Base-by-base conservation (phyloP, 2,797 vertebrate genomes). In the Picus viridis region DNA sequence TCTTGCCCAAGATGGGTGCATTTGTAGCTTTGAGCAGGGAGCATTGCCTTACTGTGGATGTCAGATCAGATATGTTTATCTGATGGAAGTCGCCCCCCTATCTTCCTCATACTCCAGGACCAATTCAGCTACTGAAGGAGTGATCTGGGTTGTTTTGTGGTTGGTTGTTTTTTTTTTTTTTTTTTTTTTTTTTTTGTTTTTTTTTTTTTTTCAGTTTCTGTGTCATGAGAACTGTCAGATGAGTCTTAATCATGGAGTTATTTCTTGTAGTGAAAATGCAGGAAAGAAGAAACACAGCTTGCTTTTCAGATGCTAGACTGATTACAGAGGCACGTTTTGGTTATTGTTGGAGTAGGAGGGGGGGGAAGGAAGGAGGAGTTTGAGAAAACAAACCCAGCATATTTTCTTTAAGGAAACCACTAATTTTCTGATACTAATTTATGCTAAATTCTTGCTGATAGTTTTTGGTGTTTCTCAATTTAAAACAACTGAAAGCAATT, bases 211-310 rank as follows among this genome's bases (percentile, higher is more conserved):
- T 8, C 72, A 84, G 45, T 56, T 70, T 92, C 61, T 84, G 58
- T 95, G 83, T 47, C 69, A 86, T 67, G 53, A 89, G 72, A 91
- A 75, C 36, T 91, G 91, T 91, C 82, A 95, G 72, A 89, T 93
- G 71, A 89, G 51, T 92, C 92, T 93, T 94, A 92, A 96, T 89
- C 90, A 83, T 80, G 74, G 83, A 95, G 88, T 91, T 95, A 88
- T 86, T 96, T 90, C 87, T 93, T 85, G 80, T 92, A 73, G 90
- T 45, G 67, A 86, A 88, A 86, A 43, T 41, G 45, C 75, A 86
- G 74, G 74, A 71, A 68, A 70, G 64, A 84, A 95, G 84, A 71
- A 95, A 71, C 86, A 10, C 41, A 82, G 64, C 80, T 94, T 64
- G 69, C 41, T 90, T 91, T 94, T 96, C 59, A 90, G 86, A 83